Conservation (phyloP, 2,888 invertebrate genomes). For the Torymus aiolomorphi region DNA sequence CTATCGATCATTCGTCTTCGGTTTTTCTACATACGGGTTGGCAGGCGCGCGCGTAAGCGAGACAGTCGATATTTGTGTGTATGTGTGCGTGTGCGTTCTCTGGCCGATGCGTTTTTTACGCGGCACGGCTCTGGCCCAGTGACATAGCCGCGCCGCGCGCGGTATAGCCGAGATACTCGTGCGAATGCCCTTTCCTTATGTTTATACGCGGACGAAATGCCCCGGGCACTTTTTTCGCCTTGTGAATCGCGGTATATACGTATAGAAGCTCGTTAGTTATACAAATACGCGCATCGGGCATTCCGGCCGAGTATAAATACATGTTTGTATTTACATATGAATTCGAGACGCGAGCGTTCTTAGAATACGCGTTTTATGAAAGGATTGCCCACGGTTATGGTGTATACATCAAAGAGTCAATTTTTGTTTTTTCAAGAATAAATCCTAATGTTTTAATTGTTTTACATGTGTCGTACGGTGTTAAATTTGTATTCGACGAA, state of each 20-base stretch:
- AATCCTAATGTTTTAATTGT: too few relatives aligned
- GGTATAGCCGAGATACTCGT: conserved; percentile 31
- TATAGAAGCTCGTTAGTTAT: conserved; percentile 21
- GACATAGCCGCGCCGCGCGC: conserved; percentile 22
- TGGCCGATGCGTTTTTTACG: conserved; percentile 7
- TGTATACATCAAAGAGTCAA: too few relatives aligned
- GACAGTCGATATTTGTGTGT: too few relatives aligned
- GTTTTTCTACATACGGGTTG: conserved; percentile 9
- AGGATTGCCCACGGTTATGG: too few relatives aligned
- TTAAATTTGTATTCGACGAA: too few relatives aligned
- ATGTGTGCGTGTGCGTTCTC: too few relatives aligned
- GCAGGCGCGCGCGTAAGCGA: not conserved
- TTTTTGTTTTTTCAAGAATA: not conserved
- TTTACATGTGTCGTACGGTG: too few relatives aligned
- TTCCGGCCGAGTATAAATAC: conserved; percentile 17
- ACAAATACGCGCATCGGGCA: conserved; percentile 23
- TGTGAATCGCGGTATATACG: not conserved
- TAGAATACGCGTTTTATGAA: not conserved
- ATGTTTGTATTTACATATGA: conserved; percentile 39
- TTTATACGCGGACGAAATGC: conserved; percentile 21
- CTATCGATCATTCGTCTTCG: conserved; percentile 51
- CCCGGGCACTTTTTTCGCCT: conserved; percentile 1
- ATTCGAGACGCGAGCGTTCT: conserved; percentile 5
- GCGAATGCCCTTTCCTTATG: conserved; percentile 42
- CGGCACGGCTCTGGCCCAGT: conserved; percentile 29